Percentiles rank a stretch among this genome's conserved stretches.
Evolutionary conservation across 2,888 invertebrate species (phyloP).

Genomic region (Emesis furor): DNA sequence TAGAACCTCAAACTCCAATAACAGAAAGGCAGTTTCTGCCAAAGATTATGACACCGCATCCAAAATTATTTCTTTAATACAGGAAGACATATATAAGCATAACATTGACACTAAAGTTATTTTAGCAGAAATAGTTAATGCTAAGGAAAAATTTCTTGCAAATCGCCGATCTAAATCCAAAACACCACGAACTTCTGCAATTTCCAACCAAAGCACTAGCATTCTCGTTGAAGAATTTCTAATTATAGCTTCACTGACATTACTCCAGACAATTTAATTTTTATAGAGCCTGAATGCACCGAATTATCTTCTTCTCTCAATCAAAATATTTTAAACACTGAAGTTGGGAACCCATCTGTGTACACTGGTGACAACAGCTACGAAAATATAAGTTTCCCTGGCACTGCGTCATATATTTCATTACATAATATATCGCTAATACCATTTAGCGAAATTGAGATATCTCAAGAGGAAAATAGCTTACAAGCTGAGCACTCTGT

Average conservation of each 20-base stretch:
- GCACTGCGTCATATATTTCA: background rate
- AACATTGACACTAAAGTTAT: background rate
- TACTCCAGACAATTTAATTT: background rate
- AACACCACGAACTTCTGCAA: background rate
- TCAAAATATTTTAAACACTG: background rate
- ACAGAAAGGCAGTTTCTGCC: background rate
- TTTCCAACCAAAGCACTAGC: background rate
- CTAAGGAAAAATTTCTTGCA: background rate
- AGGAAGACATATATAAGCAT: background rate
- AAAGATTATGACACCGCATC: background rate
- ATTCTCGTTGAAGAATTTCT: background rate
- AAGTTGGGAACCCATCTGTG: background rate
- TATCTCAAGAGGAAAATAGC: background rate
- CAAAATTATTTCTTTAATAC: background rate
- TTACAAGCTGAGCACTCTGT: background rate
- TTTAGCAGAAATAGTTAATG: background rate
- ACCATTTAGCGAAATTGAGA: background rate
- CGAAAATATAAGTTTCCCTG: background rate
- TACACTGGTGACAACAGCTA: background rate
- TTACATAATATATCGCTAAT: background rate
- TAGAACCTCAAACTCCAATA: background rate
- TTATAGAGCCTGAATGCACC: background rate
- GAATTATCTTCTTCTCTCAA: background rate
- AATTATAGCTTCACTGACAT: background rate
- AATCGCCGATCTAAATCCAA: constrained; percentile 1